Conservation (phyloP, 2,888 invertebrate species). For the Sinelater perroti region DNA sequence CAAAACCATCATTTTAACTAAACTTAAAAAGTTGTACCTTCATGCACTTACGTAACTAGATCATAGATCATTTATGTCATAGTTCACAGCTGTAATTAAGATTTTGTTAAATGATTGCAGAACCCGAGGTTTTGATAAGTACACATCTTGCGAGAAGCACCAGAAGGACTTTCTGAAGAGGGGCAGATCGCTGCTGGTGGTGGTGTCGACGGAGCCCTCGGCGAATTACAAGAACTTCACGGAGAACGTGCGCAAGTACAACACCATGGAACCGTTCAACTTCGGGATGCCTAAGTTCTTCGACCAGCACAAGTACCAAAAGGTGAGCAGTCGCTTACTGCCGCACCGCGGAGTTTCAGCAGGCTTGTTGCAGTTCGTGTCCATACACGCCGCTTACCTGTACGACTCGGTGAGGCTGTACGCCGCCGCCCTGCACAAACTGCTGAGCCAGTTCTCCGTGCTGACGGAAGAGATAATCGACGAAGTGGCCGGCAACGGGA, state of each 20-base stretch:
- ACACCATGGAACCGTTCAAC: slow-evolving; percentile 80
- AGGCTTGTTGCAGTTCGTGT: slow-evolving; percentile 74
- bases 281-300: slow-evolving; percentile 73
- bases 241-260: slow-evolving; percentile 80
- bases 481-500: slow-evolving; percentile 83
- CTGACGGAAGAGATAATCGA: slow-evolving; percentile 68
- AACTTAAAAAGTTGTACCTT: no score
- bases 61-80: no score
- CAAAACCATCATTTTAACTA: no score
- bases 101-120: no score
- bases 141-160: slow-evolving; percentile 69
- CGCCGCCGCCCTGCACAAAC: slow-evolving; percentile 82
- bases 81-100: no score
- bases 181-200: slow-evolving; percentile 85
- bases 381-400: slow-evolving; percentile 91
- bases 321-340: slow-evolving; percentile 32
- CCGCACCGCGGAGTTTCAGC: not conserved
- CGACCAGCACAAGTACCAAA: slow-evolving; percentile 40
- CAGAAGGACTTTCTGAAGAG: slow-evolving; percentile 72
- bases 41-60: no score
- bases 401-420: slow-evolving; percentile 95
- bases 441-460: slow-evolving; percentile 66
- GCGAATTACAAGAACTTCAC: slow-evolving; percentile 81
- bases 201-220: slow-evolving; percentile 85
- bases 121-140: slow-evolving; percentile 66